Conservation (phyloP, 2,888 invertebrate species). For the Prosopocoilus inquinatus region DNA sequence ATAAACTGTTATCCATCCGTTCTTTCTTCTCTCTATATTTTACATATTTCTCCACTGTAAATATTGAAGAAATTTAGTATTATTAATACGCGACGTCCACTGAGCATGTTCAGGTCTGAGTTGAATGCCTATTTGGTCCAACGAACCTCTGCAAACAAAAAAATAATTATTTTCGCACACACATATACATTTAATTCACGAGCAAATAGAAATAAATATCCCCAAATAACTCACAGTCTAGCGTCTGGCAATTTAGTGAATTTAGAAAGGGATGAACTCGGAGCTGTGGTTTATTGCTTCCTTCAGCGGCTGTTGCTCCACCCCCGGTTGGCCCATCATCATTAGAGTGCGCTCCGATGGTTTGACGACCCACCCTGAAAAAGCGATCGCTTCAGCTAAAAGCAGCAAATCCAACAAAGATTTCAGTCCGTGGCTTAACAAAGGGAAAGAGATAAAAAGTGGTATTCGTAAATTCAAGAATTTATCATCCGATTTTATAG, state of each 20-base stretch:
- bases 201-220: not conserved
- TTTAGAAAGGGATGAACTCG: constrained; percentile 35
- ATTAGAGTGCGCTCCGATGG: constrained; percentile 29
- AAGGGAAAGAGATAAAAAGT: constrained; percentile 4
- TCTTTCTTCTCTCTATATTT: no score
- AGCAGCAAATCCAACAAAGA: constrained; percentile 15
- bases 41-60: no score
- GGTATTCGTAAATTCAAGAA: no score
- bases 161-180: no score
- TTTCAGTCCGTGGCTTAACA: constrained; percentile 9
- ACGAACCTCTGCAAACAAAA: no score
- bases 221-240: constrained; percentile 32
- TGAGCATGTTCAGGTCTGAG: no score
- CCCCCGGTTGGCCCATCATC: constrained; percentile 34
- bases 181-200: not conserved
- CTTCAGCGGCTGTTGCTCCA: constrained; percentile 40
- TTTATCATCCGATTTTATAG: no score
- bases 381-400: constrained; percentile 18
- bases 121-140: no score
- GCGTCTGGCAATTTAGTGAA: constrained; percentile 24
- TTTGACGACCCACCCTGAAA: constrained; percentile 28
- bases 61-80: no score
- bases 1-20: no score
- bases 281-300: constrained; percentile 39
- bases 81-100: no score